Conservation (phyloP, 2,113 vertebrate species). For the Phyllostomus discolor region DNA sequence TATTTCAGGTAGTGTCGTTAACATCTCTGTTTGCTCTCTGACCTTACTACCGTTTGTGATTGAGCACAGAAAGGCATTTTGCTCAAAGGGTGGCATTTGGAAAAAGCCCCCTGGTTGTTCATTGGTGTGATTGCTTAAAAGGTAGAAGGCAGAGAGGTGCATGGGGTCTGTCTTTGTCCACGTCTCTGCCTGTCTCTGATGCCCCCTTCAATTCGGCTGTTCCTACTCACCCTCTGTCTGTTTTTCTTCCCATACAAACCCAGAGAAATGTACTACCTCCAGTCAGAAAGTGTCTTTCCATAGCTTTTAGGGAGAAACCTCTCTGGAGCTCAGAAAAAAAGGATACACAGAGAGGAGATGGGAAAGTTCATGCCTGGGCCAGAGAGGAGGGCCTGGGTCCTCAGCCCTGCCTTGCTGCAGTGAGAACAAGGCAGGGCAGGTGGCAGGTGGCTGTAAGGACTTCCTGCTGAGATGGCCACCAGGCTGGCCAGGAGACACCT, state of each 20-base stretch:
- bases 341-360: background rate
- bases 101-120: background rate
- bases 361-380: background rate
- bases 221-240: background rate
- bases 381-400: background rate
- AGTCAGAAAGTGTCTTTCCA: background rate
- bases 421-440: background rate
- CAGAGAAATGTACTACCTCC: background rate
- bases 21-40: background rate
- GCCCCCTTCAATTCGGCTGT: background rate
- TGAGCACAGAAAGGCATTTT: background rate
- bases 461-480: background rate
- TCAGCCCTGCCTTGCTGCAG: background rate
- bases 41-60: background rate
- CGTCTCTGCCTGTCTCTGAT: background rate
- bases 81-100: background rate
- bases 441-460: background rate
- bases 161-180: background rate
- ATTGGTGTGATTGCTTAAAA: background rate
- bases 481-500: background rate
- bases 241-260: background rate
- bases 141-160: background rate
- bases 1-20: background rate
- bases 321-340: background rate
- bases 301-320: background rate